Evolutionary conservation across 2,113 vertebrate species (phyloP), one percentile per base, ranked within the genome.

Genomic region (Nothobranchius furzeri): DNA sequence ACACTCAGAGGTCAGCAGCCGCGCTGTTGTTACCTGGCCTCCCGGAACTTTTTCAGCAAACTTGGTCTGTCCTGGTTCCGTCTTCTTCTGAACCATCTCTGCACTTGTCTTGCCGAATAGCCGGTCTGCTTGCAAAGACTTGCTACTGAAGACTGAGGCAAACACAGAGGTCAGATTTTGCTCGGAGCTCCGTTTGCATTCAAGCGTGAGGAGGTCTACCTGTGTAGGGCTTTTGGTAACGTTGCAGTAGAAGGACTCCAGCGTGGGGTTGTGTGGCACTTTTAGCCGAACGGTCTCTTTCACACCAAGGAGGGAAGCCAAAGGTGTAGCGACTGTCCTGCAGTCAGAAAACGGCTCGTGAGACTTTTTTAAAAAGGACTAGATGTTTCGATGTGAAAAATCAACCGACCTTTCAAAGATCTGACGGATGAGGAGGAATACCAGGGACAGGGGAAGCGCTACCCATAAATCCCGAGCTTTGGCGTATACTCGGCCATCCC

Each of bases 21-120:
- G 72, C 48, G 42, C 40, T 9, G 14, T 17, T 15, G 49, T 47
- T 86, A 98, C 96, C 96, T 95, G 89, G 96, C 94, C 84, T 99
- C 97, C 42, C 95, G 79, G 62, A 99, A 99, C 79, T 97, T 99
- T 90, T 99, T 99, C 9, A 97, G 94, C 50, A 97, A 85, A 70
- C 95, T 96, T 4, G 97, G 96, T 50, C 97, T 79, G 90, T 98
- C 96, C 74, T 96, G 96, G 88, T 99, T 99, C 77, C 97, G 92
- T 43, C 96, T 92, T 25, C 95, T 93, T 7, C 96, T 93, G 82
- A 98, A 98, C 97, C 97, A 98, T 73, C 94, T 90, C 78, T 98
- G 96, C 20, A 97, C 73, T 91, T 96, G 85, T 92, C 85, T 88
- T 93, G 95, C 87, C 88, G 96, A 86, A 50, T 11, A 81, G 10